A percentile compares a stretch with the other conserved stretches of the same genome.
Conservation (phyloP, 2,797 vertebrate genomes). For the Salarias fasciatus region DNA sequence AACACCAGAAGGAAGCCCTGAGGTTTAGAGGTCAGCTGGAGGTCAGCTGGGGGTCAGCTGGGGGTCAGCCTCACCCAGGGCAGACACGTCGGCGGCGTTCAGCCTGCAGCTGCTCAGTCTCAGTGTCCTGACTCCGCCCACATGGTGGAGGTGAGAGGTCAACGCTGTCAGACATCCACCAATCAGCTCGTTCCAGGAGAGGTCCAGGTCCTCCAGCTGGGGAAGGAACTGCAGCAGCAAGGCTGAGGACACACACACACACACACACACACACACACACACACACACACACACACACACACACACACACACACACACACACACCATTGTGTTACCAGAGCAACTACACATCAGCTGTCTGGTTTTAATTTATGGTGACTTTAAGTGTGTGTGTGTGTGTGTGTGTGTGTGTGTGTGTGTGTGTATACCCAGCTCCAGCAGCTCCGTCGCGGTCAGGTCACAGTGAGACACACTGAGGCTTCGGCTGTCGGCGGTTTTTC, state of each 20-base stretch:
- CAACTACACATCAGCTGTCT: too few relatives aligned
- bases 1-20: too few relatives aligned
- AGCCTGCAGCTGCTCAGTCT: constrained; percentile 87
- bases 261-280: too few relatives aligned
- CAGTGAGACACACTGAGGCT: constrained; percentile 84
- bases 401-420: constrained; percentile 8
- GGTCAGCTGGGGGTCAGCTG: not conserved
- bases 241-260: constrained; percentile 56
- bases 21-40: not conserved
- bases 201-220: constrained; percentile 86
- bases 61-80: constrained; percentile 83
- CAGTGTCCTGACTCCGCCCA: constrained; percentile 81
- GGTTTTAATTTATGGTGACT: too few relatives aligned
- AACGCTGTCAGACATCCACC: constrained; percentile 83
- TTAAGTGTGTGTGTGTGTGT: not conserved
- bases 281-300: too few relatives aligned
- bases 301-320: too few relatives aligned
- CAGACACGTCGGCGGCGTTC: constrained; percentile 79
- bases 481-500: constrained; percentile 79
- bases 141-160: constrained; percentile 81
- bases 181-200: constrained; percentile 91
- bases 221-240: constrained; percentile 82
- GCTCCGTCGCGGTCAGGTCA: constrained; percentile 80
- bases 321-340: too few relatives aligned
- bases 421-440: constrained; percentile 83